phyloP scores from a whole-genome alignment of 2,113 vertebrate species.

The Columba livia region DNA sequence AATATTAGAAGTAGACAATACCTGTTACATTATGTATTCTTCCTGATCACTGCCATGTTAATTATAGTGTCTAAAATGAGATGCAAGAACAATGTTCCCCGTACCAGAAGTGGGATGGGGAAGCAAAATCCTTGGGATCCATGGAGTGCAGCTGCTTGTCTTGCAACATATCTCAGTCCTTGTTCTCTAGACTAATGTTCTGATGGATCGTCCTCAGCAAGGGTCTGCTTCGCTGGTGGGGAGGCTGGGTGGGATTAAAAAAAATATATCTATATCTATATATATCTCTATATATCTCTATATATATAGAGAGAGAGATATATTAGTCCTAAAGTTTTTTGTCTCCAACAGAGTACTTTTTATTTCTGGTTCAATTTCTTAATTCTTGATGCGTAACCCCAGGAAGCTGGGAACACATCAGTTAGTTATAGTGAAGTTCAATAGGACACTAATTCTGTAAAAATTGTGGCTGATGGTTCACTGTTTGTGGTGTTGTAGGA shows the following conservation, averaged over 20 bases:
- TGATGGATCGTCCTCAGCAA: neutral
- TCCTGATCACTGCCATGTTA: neutral
- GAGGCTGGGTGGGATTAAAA: neutral
- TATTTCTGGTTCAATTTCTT: neutral
- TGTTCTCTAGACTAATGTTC: neutral
- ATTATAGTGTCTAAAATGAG: neutral
- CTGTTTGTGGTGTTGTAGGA: neutral
- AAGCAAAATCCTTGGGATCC: neutral
- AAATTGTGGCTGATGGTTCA: neutral
- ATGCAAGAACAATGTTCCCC: fast-evolving
- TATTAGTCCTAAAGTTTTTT: neutral
- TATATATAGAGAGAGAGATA: neutral
- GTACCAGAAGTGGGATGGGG: neutral
- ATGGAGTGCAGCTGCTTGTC: neutral
- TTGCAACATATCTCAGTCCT: neutral
- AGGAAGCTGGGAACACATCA: neutral
- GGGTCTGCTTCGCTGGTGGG: neutral
- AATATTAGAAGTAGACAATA: neutral
- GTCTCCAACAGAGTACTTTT: neutral
- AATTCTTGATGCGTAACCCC: neutral
- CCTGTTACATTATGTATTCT: neutral
- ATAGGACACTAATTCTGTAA: neutral
- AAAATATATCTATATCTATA: no score
- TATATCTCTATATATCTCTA: no score
- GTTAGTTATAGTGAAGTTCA: neutral